Percentiles rank a stretch among this genome's conserved stretches.
Conservation (phyloP, 2,797 vertebrate genomes). For the Zenarchopterus dispar region DNA sequence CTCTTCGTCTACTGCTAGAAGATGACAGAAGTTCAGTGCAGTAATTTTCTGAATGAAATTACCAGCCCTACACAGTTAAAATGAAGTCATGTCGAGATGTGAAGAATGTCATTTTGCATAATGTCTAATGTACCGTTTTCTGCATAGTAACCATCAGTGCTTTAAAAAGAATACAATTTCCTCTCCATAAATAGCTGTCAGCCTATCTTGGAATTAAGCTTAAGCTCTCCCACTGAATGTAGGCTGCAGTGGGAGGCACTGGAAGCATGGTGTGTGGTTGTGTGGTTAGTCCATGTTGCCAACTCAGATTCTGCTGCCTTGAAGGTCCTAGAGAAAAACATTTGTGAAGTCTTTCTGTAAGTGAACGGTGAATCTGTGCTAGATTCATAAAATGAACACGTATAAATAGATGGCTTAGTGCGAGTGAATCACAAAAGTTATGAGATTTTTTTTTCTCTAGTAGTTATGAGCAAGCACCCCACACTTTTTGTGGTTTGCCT, state of each 20-base stretch:
- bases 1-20: slow-evolving; percentile 1
- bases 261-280: slow-evolving; percentile 41
- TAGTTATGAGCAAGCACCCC: slow-evolving; percentile 26
- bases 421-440: slow-evolving; percentile 17
- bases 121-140: slow-evolving; percentile 6
- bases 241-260: slow-evolving; percentile 52
- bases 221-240: slow-evolving; percentile 55
- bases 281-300: slow-evolving; percentile 43
- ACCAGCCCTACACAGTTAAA: slow-evolving; percentile 8
- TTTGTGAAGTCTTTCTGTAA: neutral
- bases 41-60: slow-evolving; percentile 20
- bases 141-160: slow-evolving; percentile 14
- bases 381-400: slow-evolving; percentile 3
- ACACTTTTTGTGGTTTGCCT: slow-evolving; percentile 31
- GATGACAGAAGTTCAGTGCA: slow-evolving; percentile 7
- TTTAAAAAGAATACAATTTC: slow-evolving; percentile 38
- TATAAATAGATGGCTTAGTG: slow-evolving; percentile 18
- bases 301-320: slow-evolving; percentile 24
- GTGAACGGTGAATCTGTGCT: neutral
- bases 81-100: slow-evolving; percentile 14
- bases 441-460: neutral
- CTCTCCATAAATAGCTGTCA: slow-evolving; percentile 49
- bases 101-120: slow-evolving; percentile 27
- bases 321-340: slow-evolving; percentile 13
- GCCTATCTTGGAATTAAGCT: slow-evolving; percentile 54